Percentiles rank a stretch among this genome's conserved stretches.
Evolutionary conservation across 1,140 invertebrate species (phyloP).

Genomic region (Microplitis mediator): DNA sequence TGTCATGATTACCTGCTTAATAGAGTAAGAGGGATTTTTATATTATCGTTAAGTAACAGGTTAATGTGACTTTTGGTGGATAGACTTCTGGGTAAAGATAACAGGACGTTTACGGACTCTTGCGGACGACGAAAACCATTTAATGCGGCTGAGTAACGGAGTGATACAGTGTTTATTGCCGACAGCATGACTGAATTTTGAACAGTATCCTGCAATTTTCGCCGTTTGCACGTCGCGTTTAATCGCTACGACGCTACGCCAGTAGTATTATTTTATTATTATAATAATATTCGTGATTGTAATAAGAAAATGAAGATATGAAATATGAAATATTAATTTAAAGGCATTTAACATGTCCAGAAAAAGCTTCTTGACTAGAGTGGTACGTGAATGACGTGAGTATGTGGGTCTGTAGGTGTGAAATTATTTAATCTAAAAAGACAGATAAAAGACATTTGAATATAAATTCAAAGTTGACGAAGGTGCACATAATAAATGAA

Average conservation of each 20-base stretch:
- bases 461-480: not conserved
- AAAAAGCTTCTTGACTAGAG: not conserved
- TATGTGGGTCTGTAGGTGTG: too few relatives aligned
- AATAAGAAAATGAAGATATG: slow-evolving; percentile 15
- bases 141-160: slow-evolving; percentile 49
- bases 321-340: slow-evolving; percentile 14
- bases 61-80: too few relatives aligned
- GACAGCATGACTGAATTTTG: slow-evolving; percentile 49
- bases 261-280: not conserved
- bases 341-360: not conserved
- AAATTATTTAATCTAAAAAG: not conserved
- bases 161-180: slow-evolving; percentile 57
- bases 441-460: not conserved
- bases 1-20: too few relatives aligned
- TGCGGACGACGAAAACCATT: slow-evolving; percentile 27
- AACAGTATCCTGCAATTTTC: slow-evolving; percentile 32
- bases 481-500: not conserved
- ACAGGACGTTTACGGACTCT: not conserved
- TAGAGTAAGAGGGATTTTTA: too few relatives aligned
- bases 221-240: not conserved
- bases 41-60: too few relatives aligned
- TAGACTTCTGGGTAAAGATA: too few relatives aligned
- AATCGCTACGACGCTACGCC: too few relatives aligned
- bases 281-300: not conserved
- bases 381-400: too few relatives aligned